Base-by-base conservation (phyloP, 1,140 invertebrate genomes). In the Spodoptera frugiperda region DNA sequence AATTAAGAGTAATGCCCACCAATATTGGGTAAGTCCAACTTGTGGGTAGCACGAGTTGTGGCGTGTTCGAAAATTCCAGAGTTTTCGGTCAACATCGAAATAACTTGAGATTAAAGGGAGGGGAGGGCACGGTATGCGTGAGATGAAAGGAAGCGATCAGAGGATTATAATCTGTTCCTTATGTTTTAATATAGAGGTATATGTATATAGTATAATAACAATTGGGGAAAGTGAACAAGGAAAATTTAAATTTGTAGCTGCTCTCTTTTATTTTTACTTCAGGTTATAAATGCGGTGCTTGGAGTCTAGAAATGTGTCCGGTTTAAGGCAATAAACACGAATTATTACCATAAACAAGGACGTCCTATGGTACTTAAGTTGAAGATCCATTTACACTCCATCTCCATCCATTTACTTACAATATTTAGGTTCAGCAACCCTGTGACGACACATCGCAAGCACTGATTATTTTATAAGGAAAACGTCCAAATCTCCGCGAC, bases 1-100 rank as follows among this genome's bases (percentile, higher is more conserved):
- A 55, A 71, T 71, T 71, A 51, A 71, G 68, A 71, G 68, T 71
- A 71, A 71, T 71, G 68, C 8, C 51, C 30, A 9, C 33, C 53
- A 55, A 71, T 71, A 71, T 71, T 55, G 53, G 53, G 11, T n/a
- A 51, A 68, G 15, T 63, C 65, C 48, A 8, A 68, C 14, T 53
- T 49, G 14, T 14, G 48, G 25, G 44, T 6, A 15, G n/a, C 15
- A 48, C 11, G 61, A 63, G 39, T 63, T 63, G 39, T 15, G 59
- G 33, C 53, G 21, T 55, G 46, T 51, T 15, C 48, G 33, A 49
- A 68, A 68, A 53, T 53, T 9, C 14, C 25, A 21, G 46, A 49
- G 21, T 9, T 25, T 25, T 30, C 21, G 65, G 59, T 63, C 59
- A 63, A 46, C 10, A 59, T n/a, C 15, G n/a, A 33, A 61, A 63